Evolutionary conservation across 1,140 invertebrate genomes (phyloP), one percentile per base, ranked within the genome.

Genomic region (Melitaea cinxia): DNA sequence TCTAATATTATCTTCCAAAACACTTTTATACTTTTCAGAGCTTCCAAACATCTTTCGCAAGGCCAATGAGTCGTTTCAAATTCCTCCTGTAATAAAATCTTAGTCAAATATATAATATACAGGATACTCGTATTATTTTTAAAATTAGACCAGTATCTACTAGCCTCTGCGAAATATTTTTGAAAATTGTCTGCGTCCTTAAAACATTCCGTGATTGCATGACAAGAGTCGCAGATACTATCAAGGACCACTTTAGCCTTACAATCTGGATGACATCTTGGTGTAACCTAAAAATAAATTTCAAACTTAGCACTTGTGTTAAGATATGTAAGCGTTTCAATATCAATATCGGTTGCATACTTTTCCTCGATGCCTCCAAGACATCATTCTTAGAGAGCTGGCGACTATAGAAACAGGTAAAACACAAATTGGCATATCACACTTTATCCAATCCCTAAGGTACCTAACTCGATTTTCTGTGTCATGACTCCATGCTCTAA

Each of bases 401-500:
- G 73, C 47, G 14, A 90, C 65, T 4, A 75, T 78, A 62, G 66
- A 60, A 6, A 77, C 53, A 33, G 86, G 77, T 24, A 90, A 63
- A 37, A 84, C 55, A 71, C 77, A 82, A 57, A 80, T 70, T n/a
- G 83, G 82, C 86, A 88, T 85, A 68, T 88, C 77, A 53, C 72
- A 66, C 65, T 78, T 89, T 39, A 89, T 83, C 88, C 88, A 90
- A 76, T 88, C 83, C 73, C 75, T 85, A 15, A 90, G 83, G 52
- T 88, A 86, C 5, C 62, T 35, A 37, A 75, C 70, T 14, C 79
- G 73, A 4, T n/a, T 53, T 14, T 53, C 17, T 6, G 56, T 39
- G 63, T 89, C 83, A 83, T 90, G 88, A 79, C 85, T 89, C 88
- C 86, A 90, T 77, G 88, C 85, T 58, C 86, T 70, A 4, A 87